Base-by-base conservation (phyloP, 2,888 invertebrate genomes). In the Toxonevra muliebris region DNA sequence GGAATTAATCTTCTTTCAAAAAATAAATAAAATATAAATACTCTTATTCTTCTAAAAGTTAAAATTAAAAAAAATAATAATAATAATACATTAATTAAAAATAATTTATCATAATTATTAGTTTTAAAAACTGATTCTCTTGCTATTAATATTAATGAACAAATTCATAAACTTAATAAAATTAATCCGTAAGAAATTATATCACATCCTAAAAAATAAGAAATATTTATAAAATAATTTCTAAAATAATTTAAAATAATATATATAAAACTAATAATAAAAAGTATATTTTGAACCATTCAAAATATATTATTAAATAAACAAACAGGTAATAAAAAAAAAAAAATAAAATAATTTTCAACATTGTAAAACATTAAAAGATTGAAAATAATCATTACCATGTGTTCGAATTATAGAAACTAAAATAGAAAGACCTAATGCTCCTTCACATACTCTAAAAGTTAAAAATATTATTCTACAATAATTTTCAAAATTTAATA, bases 1-100 rank as follows among this genome's bases (percentile, higher is more conserved):
- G 90, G 91, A 86, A 92, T 88, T 84, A 91, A 86, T 4, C 89
- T 89, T 2, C 87, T 83, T 69, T 91, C 91, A 90, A 91, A 92
- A 88, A 89, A 89, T 83, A 91, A 86, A 88, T 90, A 91, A 88
- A 91, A 91, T 77, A 87, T 76, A 86, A 91, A 70, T 66, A 90
- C 85, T 87, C 88, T 89, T 81, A 87, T 81, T 8, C 83, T 80
- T 68, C 82, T 85, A 89, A 91, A 90, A 81, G 87, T 87, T 76
- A 88, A 74, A 84, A 85, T 81, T 82, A 90, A 87, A 77, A 87
- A 85, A 76, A 89, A 73, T 80, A 89, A 79, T 82, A 90, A 86
- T 73, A 88, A 73, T 75, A 88, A 70, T 77, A 88, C 70, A 82
- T 88, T 85, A 75, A 88, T 82, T 77, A 86, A 80, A 87, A 89